Percentiles rank a stretch among this genome's conserved stretches.
Conservation (phyloP, 2,888 invertebrate species). For the Leptarthrus brevirostris region DNA sequence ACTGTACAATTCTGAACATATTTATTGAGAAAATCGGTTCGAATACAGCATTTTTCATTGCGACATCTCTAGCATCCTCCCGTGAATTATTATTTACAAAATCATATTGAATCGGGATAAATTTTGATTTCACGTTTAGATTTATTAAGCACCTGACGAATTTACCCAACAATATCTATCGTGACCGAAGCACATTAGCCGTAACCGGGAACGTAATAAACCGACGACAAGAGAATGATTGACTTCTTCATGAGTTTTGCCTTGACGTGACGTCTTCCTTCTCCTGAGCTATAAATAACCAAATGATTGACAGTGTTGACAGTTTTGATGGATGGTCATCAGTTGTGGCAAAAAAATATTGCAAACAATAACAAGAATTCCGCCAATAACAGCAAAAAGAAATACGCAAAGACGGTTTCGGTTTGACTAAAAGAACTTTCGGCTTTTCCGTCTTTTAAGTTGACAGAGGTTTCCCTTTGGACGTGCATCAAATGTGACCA, state of each 20-base stretch:
- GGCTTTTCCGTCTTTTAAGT: constrained; percentile 33
- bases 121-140: constrained; percentile 18
- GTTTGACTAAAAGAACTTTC: constrained; percentile 25
- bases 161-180: constrained; percentile 19
- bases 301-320: constrained; percentile 64
- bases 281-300: constrained; percentile 62
- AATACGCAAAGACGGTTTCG: neutral
- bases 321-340: constrained; percentile 64
- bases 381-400: neutral
- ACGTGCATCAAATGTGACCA: constrained; percentile 48
- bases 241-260: constrained; percentile 49
- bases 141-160: constrained; percentile 42
- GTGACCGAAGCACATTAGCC: constrained; percentile 39
- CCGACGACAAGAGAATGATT: constrained; percentile 49
- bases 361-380: constrained; percentile 37
- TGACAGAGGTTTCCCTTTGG: constrained; percentile 22
- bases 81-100: too few relatives aligned
- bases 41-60: too few relatives aligned
- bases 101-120: neutral
- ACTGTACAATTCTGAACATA: too few relatives aligned
- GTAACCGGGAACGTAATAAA: constrained; percentile 38
- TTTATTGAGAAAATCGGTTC: too few relatives aligned
- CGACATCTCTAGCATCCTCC: too few relatives aligned
- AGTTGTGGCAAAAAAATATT: constrained; percentile 51
- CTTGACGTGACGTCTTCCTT: constrained; percentile 62